These are phyloP conservation scores for Conus canariensis DNA, from an alignment of 2,888 invertebrate genomes.

Conservation along the genomic window DNA sequence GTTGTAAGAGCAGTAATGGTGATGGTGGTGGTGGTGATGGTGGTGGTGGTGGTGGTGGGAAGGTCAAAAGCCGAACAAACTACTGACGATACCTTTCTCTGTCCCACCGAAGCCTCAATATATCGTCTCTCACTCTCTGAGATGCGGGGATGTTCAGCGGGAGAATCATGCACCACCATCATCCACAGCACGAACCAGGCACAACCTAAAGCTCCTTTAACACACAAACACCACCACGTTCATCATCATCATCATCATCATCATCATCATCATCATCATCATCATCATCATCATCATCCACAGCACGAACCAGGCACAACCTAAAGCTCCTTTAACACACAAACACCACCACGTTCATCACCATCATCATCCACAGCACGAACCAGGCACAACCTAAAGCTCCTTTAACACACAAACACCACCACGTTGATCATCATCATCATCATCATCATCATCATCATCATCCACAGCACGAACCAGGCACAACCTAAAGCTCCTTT, in stretches of 20 bases:
- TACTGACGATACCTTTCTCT: too few relatives aligned
- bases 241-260: constrained; percentile 49
- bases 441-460: constrained; percentile 51
- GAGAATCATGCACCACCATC: constrained; percentile 66
- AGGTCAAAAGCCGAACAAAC: too few relatives aligned
- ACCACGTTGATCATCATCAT: constrained; percentile 5
- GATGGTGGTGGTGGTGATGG: too few relatives aligned
- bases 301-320: too few relatives aligned
- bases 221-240: too few relatives aligned
- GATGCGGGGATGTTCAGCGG: constrained; percentile 73
- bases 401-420: constrained; percentile 52
- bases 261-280: too few relatives aligned
- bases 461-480: constrained; percentile 74
- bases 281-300: constrained; percentile 49
- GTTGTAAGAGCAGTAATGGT: too few relatives aligned
- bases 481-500: constrained; percentile 69
- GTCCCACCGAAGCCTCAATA: constrained; percentile 73
- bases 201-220: too few relatives aligned
- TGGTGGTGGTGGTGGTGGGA: too few relatives aligned
- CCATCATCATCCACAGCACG: constrained; percentile 70
- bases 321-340: too few relatives aligned
- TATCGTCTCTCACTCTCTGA: constrained; percentile 72
- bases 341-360: constrained; percentile 16
- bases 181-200: too few relatives aligned
- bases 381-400: constrained; percentile 72